Conservation (phyloP, 2,888 invertebrate species). For the Bruchidius siliquastri region DNA sequence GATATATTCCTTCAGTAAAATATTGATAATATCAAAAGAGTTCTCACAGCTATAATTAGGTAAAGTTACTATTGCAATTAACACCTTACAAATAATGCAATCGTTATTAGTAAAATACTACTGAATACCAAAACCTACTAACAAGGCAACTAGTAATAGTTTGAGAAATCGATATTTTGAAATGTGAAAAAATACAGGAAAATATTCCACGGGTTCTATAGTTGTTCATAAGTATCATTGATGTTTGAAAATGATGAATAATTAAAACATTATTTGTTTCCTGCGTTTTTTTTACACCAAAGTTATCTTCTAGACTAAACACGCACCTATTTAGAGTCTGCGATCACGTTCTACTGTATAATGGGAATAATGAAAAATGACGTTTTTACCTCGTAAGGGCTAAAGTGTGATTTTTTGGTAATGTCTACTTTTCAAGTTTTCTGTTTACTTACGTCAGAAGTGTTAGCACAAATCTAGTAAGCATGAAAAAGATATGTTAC, state of each 20-base stretch:
- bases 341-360: neutral
- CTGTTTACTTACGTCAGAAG: slow-evolving; percentile 33
- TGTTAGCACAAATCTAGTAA: slow-evolving; percentile 30
- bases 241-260: no score
- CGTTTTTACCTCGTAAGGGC: neutral
- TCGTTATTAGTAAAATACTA: neutral
- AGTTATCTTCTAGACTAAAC: neutral
- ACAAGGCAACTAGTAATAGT: neutral
- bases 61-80: no score
- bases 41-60: no score
- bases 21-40: no score
- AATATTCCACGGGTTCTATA: no score
- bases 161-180: neutral
- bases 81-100: neutral
- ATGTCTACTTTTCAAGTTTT: neutral
- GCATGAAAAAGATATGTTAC: slow-evolving; percentile 21
- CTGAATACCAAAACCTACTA: neutral
- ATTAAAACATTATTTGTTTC: no score
- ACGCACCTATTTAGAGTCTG: neutral
- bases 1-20: no score
- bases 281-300: neutral
- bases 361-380: neutral
- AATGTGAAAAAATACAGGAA: neutral
- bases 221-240: no score
- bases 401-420: neutral